Percentiles rank a stretch among this genome's conserved stretches.
These are phyloP conservation scores for Novumbra hubbsi DNA, from an alignment of 2,797 vertebrate species.

Conservation along the genomic window DNA sequence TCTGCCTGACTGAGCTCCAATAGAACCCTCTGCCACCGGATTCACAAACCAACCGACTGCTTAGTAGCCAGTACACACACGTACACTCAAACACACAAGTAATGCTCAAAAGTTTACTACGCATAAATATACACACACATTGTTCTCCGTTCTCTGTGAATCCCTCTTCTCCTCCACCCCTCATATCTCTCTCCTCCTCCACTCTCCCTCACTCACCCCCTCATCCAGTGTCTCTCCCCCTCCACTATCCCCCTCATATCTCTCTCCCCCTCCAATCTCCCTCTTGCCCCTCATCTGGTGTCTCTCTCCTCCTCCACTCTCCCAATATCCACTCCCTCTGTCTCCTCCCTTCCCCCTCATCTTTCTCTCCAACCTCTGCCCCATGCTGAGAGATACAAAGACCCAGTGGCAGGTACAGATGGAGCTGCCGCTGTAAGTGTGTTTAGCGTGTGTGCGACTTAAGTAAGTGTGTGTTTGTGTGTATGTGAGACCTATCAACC, in stretches of 20 bases:
- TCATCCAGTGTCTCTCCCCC: too few species aligned
- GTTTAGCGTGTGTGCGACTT: neutral
- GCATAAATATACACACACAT: neutral
- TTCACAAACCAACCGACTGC: neutral
- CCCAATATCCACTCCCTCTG: too few species aligned
- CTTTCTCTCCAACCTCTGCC: neutral
- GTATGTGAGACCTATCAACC: neutral
- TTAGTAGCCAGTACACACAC: neutral
- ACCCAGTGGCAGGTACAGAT: neutral
- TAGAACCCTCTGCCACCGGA: conserved; percentile 1
- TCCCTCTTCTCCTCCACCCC: neutral
- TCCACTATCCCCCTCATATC: neutral
- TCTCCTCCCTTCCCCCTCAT: too few species aligned
- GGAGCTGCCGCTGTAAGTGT: neutral
- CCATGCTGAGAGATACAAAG: neutral
- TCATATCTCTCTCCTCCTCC: neutral
- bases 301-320: too few species aligned
- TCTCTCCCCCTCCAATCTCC: neutral
- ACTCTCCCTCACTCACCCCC: neutral
- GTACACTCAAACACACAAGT: neutral
- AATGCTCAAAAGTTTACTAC: neutral
- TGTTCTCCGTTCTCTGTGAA: neutral
- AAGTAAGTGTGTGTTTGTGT: conserved; percentile 39
- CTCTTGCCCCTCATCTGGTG: too few species aligned
- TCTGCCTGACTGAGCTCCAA: conserved; percentile 1